Base-by-base conservation (phyloP, 2,888 invertebrate species). In the Crepidodera aurea region DNA sequence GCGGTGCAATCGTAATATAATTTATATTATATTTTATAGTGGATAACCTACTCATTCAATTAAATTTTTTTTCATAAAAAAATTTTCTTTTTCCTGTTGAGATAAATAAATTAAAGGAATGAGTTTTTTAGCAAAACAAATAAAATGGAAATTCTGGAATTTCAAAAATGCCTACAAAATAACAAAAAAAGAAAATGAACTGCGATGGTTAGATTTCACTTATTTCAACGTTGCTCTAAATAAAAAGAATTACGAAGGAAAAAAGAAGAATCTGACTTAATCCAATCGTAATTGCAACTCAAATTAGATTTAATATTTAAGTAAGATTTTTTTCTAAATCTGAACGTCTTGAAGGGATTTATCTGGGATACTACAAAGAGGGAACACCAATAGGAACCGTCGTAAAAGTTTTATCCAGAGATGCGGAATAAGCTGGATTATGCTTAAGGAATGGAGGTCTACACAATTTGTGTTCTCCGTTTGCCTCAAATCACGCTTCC, bases 401-500 rank as follows among this genome's bases (percentile, higher is more conserved):
- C 55, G 55, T 55, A 32, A 46, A 55, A 55, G 44, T 55, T 55
- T 44, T 46, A 42, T 54, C 32, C 34, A 19, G 29, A 22, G 44
- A 44, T 54, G 34, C 29, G 44, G 40, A 44, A 55, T 44, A 55
- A 55, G 40, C 55, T 29, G 44, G 46, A 34, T 55, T 55, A 27
- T 55, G 46, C 42, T 44, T 18, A 42, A 54, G 42, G 42, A 42
- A 54, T 54, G 54, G 54, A 54, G 42, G 54, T 54, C 42, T 54
- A 18, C 19, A 44, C 55, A 55, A 55, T 55, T 55, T 55, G 44
- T 34, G 44, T 55, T 44, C 55, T 15, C 13, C 44, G 27, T 6
- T 32, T 12, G 55, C 55, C 32, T 55, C 55, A 55, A 54, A 54
- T 54, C 54, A 54, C 54, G 54, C 32, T 44, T 34, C 55, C 12